These are phyloP conservation scores for Halichoerus grypus DNA, from an alignment of 2,113 vertebrate genomes.

Conservation along the genomic window DNA sequence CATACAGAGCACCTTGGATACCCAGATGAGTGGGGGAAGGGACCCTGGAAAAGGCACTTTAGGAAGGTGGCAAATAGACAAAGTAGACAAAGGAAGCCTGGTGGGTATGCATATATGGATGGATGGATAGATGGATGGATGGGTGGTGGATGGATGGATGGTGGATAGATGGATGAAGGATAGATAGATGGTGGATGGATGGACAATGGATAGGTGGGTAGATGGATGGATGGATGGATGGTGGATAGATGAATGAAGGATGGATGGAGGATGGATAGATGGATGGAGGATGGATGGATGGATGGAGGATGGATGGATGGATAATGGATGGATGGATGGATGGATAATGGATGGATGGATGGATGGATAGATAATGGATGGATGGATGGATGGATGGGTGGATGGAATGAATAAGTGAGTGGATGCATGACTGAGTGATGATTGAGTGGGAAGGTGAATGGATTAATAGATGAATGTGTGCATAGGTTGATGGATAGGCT, in stretches of 20 bases:
- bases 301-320: rapidly evolving
- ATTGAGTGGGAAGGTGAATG: not conserved
- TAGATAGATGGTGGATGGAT: not conserved
- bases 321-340: not conserved
- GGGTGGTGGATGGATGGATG: too few relatives aligned
- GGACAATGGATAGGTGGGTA: rapidly evolving
- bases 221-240: not conserved
- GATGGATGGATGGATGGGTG: too few relatives aligned
- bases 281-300: not conserved
- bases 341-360: not conserved
- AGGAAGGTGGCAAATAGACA: too few relatives aligned
- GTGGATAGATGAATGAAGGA: rapidly evolving
- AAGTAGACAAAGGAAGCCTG: not conserved
- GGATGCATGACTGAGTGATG: not conserved
- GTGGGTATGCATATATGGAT: not conserved
- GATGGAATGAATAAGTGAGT: rapidly evolving
- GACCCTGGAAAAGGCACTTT: too few relatives aligned
- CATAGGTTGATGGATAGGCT: too few relatives aligned
- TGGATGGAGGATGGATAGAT: rapidly evolving
- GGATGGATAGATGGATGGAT: too few relatives aligned
- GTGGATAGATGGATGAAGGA: not conserved
- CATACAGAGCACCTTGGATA: rapidly evolving
- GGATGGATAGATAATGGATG: too few relatives aligned
- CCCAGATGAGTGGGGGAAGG: not conserved
- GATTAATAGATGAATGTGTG: not conserved